Percentiles rank a stretch among this genome's conserved stretches.
These are phyloP conservation scores for Bellardia pandia DNA, from an alignment of 2,888 invertebrate genomes.

Conservation along the genomic window DNA sequence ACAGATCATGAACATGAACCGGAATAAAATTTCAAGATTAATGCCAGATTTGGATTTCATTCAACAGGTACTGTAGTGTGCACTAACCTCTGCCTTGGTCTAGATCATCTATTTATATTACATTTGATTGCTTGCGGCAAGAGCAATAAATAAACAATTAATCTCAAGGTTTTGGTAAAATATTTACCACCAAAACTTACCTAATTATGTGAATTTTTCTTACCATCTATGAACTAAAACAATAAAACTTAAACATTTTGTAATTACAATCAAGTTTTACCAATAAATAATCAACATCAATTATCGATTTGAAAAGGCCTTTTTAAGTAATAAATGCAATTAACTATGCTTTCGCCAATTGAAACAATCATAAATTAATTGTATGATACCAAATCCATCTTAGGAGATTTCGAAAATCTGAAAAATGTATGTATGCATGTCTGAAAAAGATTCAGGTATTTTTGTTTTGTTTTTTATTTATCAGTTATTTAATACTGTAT, in stretches of 20 bases:
- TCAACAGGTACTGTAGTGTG: too few relatives aligned
- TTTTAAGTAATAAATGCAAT: slow-evolving; percentile 57
- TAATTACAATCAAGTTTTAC: slow-evolving; percentile 37
- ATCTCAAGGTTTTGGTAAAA: too few relatives aligned
- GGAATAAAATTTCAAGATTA: too few relatives aligned
- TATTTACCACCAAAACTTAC: neutral
- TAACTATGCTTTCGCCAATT: slow-evolving; percentile 51
- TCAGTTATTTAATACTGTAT: slow-evolving; percentile 24
- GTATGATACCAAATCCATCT: slow-evolving; percentile 19
- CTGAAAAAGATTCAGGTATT: slow-evolving; percentile 13
- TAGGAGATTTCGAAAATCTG: slow-evolving; percentile 46
- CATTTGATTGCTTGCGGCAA: too few relatives aligned
- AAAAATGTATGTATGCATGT: slow-evolving; percentile 9
- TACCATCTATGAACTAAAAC: neutral
- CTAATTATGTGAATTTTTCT: neutral
- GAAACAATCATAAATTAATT: slow-evolving; percentile 27
- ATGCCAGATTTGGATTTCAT: too few relatives aligned
- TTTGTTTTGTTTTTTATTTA: neutral
- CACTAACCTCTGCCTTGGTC: too few relatives aligned
- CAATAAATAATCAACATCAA: slow-evolving; percentile 30
- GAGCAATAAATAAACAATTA: too few relatives aligned
- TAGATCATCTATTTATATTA: too few relatives aligned
- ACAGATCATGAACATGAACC: too few relatives aligned
- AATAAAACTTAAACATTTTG: slow-evolving; percentile 2
- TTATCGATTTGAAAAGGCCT: slow-evolving; percentile 46